A percentile compares a stretch with the other conserved stretches of the same genome.
These are phyloP conservation scores for Melierax canorus DNA, from an alignment of 2,113 vertebrate species.

Conservation along the genomic window DNA sequence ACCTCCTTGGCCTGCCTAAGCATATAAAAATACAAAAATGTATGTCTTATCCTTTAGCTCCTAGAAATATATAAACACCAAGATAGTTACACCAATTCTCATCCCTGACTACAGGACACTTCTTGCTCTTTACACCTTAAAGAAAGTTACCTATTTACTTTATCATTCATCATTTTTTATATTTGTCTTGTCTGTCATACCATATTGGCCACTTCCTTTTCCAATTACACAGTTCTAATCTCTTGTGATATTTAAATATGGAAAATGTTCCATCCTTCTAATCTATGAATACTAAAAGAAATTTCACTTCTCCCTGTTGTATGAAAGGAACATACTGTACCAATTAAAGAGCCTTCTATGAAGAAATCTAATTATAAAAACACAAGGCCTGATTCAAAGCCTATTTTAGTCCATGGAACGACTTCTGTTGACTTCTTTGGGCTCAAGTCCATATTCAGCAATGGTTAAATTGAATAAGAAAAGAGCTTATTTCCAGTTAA, in stretches of 20 bases:
- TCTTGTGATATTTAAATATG: neutral
- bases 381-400: conserved; percentile 37
- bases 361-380: conserved; percentile 57
- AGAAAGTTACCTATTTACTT: neutral
- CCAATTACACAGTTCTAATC: neutral
- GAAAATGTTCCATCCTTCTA: neutral
- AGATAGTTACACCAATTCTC: neutral
- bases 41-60: neutral
- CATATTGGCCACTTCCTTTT: neutral
- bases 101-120: neutral
- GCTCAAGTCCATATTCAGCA: neutral
- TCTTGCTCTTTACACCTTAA: neutral
- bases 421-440: neutral
- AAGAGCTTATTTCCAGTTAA: neutral
- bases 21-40: neutral
- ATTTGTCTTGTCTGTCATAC: neutral
- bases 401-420: conserved; percentile 4
- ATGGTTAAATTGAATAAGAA: neutral
- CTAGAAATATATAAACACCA: neutral
- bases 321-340: conserved; percentile 14
- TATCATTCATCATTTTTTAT: neutral
- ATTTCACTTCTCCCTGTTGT: neutral
- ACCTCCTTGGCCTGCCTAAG: neutral
- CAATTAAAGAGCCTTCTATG: conserved; percentile 21
- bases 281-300: conserved; percentile 9